phyloP scores from a whole-genome alignment of 2,113 vertebrate species.

The Chaetodon auriga region DNA sequence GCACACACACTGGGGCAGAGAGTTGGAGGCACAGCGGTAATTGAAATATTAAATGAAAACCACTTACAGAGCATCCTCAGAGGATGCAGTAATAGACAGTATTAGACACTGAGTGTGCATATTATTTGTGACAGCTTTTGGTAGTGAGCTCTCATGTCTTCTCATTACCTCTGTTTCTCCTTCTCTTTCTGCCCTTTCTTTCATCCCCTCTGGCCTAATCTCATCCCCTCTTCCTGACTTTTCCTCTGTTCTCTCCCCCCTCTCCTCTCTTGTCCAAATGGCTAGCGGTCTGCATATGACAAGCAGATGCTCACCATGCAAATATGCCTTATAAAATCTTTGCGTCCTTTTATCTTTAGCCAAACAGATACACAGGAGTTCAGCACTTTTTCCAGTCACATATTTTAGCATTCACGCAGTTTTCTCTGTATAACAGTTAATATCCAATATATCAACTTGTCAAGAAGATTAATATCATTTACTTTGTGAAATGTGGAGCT shows the following conservation, averaged over 20 bases:
- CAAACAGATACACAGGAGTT: slow-evolving; percentile 71
- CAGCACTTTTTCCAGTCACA: slow-evolving; percentile 57
- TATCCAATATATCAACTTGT: slow-evolving; percentile 68
- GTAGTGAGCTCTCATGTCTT: slow-evolving; percentile 27
- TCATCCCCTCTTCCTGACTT: not conserved
- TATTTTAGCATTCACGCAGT: slow-evolving; percentile 56
- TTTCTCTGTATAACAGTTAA: slow-evolving; percentile 48
- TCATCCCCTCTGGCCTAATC: slow-evolving; percentile 25
- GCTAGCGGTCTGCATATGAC: slow-evolving; percentile 66
- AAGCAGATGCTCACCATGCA: slow-evolving; percentile 73
- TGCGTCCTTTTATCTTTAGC: slow-evolving; percentile 74
- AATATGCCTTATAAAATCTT: slow-evolving; percentile 54
- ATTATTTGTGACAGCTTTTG: slow-evolving; percentile 59
- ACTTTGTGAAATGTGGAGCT: slow-evolving; percentile 43
- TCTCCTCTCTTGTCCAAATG: slow-evolving; percentile 37
- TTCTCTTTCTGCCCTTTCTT: slow-evolving; percentile 9
- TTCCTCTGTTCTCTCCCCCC: not conserved
- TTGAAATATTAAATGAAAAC: slow-evolving; percentile 77
- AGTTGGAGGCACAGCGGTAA: slow-evolving; percentile 46
- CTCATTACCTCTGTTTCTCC: slow-evolving; percentile 13
- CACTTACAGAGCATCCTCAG: slow-evolving; percentile 58
- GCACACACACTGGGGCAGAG: slow-evolving; percentile 39
- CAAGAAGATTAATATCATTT: slow-evolving; percentile 74
- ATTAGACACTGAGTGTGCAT: slow-evolving; percentile 51
- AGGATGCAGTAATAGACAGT: slow-evolving; percentile 59